A percentile compares a stretch with the other conserved stretches of the same genome.
Conservation (phyloP, 2,888 invertebrate genomes). For the Merodon equestris region DNA sequence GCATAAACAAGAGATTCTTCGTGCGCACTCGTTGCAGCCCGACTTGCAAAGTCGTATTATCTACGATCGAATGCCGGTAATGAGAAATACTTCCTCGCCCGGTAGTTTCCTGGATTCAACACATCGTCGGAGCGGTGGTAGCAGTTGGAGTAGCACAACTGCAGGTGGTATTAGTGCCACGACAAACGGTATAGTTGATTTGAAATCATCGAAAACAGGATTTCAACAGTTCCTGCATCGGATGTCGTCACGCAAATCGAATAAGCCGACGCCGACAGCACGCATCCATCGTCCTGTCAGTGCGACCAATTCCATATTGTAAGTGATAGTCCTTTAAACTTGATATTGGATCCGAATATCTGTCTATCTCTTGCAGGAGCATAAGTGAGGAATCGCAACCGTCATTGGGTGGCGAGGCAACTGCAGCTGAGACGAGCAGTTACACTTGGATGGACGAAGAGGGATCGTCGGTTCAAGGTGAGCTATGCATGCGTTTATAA, state of each 20-base stretch:
- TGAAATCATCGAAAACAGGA: constrained; percentile 70
- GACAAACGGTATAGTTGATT: constrained; percentile 38
- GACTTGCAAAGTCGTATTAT: constrained; percentile 46
- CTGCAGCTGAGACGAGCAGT: constrained; percentile 76
- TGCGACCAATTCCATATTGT: constrained; percentile 78
- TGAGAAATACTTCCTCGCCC: constrained; percentile 80
- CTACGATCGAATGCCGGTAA: constrained; percentile 77
- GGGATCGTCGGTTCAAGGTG: constrained; percentile 60
- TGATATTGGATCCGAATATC: constrained; percentile 7
- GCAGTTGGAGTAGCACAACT: background rate
- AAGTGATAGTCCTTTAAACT: constrained; percentile 65
- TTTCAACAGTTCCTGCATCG: constrained; percentile 78
- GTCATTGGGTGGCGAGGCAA: constrained; percentile 74
- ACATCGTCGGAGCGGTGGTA: constrained; percentile 31
- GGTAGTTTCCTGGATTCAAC: constrained; percentile 72
- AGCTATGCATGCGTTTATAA: constrained; percentile 1
- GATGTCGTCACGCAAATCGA: constrained; percentile 77
- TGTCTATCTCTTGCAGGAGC: constrained; percentile 56
- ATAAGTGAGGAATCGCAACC: constrained; percentile 72
- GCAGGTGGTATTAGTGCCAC: constrained; percentile 9
- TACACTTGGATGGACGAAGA: constrained; percentile 78
- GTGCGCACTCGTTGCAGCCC: constrained; percentile 77
- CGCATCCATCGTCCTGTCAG: constrained; percentile 72
- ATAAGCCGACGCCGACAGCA: constrained; percentile 72
- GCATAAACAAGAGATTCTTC: constrained; percentile 67